Evolutionary conservation across 2,113 vertebrate species (phyloP).

Genomic region (Pithys albifrons): DNA sequence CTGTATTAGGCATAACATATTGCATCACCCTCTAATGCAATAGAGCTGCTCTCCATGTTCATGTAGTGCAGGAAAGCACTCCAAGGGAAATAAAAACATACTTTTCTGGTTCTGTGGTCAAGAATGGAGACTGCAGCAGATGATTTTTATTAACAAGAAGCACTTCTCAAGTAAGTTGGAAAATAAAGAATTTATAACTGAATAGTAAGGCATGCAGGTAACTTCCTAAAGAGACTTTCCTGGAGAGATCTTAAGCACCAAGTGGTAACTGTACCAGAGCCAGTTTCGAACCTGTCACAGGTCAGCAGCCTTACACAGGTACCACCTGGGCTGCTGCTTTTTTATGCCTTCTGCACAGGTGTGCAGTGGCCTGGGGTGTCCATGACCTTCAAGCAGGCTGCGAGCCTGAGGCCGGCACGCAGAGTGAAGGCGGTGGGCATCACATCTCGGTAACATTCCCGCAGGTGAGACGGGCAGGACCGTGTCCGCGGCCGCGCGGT

Average conservation of each 20-base stretch:
- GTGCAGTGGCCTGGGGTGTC: rapidly evolving
- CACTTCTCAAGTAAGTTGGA: neutral
- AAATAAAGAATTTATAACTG: neutral
- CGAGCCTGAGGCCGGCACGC: rapidly evolving
- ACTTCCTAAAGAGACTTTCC: neutral
- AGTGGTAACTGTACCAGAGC: rapidly evolving
- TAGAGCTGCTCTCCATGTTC: neutral
- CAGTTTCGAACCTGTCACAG: neutral
- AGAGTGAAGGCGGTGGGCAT: rapidly evolving
- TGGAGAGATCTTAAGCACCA: neutral
- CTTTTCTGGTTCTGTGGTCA: neutral
- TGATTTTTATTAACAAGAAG: neutral
- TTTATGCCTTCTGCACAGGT: rapidly evolving
- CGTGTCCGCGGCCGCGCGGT: neutral
- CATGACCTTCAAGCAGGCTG: rapidly evolving
- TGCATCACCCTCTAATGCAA: conserved; percentile 37
- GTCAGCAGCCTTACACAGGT: neutral
- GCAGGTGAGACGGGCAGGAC: neutral
- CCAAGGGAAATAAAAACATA: neutral
- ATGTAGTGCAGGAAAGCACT: neutral
- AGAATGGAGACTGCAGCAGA: neutral
- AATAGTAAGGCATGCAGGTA: neutral
- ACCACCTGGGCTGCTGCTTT: rapidly evolving
- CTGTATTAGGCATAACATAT: conserved; percentile 16
- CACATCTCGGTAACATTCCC: rapidly evolving